Evolutionary conservation across 92 coral and sea anemone species (phyloP).

Genomic region (Phenganax subtilis): DNA sequence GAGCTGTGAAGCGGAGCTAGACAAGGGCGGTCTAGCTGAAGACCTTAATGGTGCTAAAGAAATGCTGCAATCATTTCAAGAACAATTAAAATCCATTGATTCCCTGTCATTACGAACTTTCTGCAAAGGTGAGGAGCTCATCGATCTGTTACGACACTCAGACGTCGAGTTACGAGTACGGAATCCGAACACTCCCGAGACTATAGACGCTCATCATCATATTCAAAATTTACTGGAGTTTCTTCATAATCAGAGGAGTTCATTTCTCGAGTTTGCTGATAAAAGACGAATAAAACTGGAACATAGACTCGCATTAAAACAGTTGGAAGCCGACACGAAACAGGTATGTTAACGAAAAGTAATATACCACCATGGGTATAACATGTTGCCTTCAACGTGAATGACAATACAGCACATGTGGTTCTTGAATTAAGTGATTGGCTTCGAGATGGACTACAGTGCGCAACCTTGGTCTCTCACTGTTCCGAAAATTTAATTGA

Average conservation of each 20-base stretch:
- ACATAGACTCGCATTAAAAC: slow-evolving; percentile 74
- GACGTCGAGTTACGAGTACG: slow-evolving; percentile 91
- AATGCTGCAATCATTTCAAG: slow-evolving; percentile 78
- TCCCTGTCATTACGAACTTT: slow-evolving; percentile 86
- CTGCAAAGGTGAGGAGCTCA: slow-evolving; percentile 96
- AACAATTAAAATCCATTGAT: slow-evolving; percentile 82
- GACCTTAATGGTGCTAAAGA: slow-evolving; percentile 86
- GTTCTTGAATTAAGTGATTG: no score
- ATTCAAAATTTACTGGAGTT: slow-evolving; percentile 90
- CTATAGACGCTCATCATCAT: slow-evolving; percentile 97
- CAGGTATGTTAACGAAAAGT: slow-evolving; percentile 56
- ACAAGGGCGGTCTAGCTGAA: slow-evolving; percentile 74
- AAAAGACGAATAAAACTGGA: slow-evolving; percentile 81
- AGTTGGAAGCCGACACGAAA: slow-evolving; percentile 92
- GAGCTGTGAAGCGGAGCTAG: slow-evolving; percentile 84
- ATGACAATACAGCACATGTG: no score
- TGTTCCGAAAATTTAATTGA: no score
- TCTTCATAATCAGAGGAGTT: slow-evolving; percentile 85
- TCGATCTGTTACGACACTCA: slow-evolving; percentile 85
- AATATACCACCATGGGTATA: no score
- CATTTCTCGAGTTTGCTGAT: slow-evolving; percentile 83
- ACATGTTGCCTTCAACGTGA: no score
- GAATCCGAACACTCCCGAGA: slow-evolving; percentile 80
- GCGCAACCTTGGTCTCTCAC: no score
- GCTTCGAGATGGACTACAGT: no score